Conservation (phyloP, 2,113 vertebrate species). For the Bufo gargarizans region DNA sequence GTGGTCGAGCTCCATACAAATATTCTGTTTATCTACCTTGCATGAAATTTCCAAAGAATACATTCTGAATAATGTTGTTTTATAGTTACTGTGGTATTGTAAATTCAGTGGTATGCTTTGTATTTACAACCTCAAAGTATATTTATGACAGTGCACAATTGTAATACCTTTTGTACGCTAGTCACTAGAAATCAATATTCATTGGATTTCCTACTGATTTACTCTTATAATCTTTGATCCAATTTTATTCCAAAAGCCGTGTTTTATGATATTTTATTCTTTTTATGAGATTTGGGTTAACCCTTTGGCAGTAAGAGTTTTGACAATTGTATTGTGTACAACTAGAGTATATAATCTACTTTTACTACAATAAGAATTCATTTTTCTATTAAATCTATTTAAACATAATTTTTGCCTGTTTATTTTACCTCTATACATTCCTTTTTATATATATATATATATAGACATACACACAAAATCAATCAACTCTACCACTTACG, state of each 20-base stretch:
- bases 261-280: slow-evolving; percentile 47
- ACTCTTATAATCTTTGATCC: slow-evolving; percentile 57
- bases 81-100: slow-evolving; percentile 59
- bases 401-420: background rate
- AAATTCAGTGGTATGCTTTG: slow-evolving; percentile 56
- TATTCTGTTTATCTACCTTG: slow-evolving; percentile 58
- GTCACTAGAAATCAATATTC: slow-evolving; percentile 60
- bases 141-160: slow-evolving; percentile 59
- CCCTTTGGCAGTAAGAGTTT: slow-evolving; percentile 23
- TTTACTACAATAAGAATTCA: background rate
- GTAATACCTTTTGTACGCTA: slow-evolving; percentile 58
- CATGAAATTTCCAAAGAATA: slow-evolving; percentile 56
- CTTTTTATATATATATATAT: background rate
- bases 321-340: slow-evolving; percentile 15
- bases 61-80: slow-evolving; percentile 58
- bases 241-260: slow-evolving; percentile 56
- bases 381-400: background rate
- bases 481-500: background rate
- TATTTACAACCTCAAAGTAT: slow-evolving; percentile 59
- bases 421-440: background rate
- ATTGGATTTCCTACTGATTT: slow-evolving; percentile 58
- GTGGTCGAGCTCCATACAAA: slow-evolving; percentile 56
- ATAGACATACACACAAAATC: background rate
- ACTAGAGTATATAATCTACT: background rate
- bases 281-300: slow-evolving; percentile 49